A percentile compares a stretch with the other conserved stretches of the same genome.
Conservation (phyloP, 2,113 vertebrate species). For the Meles meles region DNA sequence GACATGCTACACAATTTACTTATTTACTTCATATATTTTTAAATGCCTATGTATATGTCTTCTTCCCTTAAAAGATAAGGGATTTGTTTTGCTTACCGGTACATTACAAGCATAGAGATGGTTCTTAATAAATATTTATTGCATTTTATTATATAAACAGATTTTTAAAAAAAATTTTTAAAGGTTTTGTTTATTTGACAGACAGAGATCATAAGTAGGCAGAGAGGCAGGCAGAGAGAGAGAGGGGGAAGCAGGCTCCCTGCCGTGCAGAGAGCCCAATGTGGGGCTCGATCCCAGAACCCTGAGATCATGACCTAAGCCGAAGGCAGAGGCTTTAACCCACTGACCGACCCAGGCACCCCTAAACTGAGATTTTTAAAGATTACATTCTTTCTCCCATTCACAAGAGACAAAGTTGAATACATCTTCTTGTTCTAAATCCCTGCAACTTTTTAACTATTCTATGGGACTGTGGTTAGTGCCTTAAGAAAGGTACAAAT, state of each 20-base stretch:
- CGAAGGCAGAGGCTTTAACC: too few species aligned
- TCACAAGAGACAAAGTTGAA: not conserved
- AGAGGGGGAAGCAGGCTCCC: too few species aligned
- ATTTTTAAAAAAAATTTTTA: too few species aligned
- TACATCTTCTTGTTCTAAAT: not conserved
- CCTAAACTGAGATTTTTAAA: not conserved
- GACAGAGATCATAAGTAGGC: too few species aligned
- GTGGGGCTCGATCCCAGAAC: too few species aligned
- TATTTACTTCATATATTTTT: not conserved
- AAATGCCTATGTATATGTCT: not conserved
- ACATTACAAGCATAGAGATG: not conserved
- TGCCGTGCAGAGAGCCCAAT: too few species aligned
- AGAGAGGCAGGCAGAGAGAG: too few species aligned
- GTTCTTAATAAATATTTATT: not conserved
- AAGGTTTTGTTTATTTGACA: too few species aligned
- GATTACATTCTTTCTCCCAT: not conserved
- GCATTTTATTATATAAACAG: not conserved
- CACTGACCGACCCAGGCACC: too few species aligned
- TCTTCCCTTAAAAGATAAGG: not conserved
- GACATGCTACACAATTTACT: not conserved
- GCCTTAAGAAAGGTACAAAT: not conserved
- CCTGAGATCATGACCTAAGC: too few species aligned
- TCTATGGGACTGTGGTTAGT: not conserved
- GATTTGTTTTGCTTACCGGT: not conserved
- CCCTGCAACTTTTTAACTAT: not conserved